phyloP scores from a whole-genome alignment of 2,797 vertebrate genomes.

The Odontamblyopus lacepedii region DNA sequence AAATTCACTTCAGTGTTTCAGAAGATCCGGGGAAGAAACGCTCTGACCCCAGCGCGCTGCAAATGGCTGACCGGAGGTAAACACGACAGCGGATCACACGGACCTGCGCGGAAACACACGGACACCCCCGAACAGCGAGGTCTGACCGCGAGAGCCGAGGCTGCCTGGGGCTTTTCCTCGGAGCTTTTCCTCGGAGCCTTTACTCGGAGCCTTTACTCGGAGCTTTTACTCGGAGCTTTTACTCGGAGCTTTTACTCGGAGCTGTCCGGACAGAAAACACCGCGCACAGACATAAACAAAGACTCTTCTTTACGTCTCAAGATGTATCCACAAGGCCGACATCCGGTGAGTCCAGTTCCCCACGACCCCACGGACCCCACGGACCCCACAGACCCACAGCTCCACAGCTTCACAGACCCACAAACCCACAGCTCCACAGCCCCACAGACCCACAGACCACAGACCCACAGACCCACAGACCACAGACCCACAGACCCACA shows the following conservation, averaged over 20 bases:
- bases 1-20: conserved; percentile 14
- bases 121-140: conserved; percentile 36
- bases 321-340: conserved; percentile 92
- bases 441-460: no score
- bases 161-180: no score
- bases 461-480: no score
- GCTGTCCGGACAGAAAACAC: conserved; percentile 58
- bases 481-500: no score
- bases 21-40: not conserved
- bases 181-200: no score
- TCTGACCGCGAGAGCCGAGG: no score
- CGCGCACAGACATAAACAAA: conserved; percentile 73
- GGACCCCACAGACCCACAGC: no score
- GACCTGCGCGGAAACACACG: conserved; percentile 18
- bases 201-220: no score
- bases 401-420: no score
- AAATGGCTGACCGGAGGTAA: conserved; percentile 60
- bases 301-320: conserved; percentile 61
- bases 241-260: not conserved
- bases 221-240: not conserved
- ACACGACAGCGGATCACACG: conserved; percentile 14
- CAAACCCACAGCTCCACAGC: no score
- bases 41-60: accelerated
- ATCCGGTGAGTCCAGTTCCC: conserved; percentile 81
- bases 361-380: no score